These are phyloP conservation scores for Temnothorax nylanderi DNA, from an alignment of 1,140 invertebrate genomes.

Conservation along the genomic window DNA sequence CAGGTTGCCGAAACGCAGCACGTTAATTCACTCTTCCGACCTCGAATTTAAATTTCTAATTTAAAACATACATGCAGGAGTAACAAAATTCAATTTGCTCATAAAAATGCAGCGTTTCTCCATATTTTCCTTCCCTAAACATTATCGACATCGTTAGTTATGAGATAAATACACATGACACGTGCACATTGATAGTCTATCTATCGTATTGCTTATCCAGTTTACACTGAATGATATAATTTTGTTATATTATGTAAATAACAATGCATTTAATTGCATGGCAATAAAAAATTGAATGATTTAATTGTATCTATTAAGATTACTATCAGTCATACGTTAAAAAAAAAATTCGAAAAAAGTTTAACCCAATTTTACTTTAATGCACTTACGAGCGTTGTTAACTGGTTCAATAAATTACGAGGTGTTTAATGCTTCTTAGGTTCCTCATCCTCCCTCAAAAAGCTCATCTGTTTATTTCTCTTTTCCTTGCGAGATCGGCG, in stretches of 20 bases:
- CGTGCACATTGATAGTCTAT: neutral
- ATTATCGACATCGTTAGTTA: constrained; percentile 4
- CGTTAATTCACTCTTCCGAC: constrained; percentile 56
- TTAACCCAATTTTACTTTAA: constrained; percentile 18
- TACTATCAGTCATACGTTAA: constrained; percentile 3
- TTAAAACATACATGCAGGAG: constrained; percentile 41
- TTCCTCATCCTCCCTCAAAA: neutral
- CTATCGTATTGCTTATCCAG: neutral
- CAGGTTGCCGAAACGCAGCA: constrained; percentile 54
- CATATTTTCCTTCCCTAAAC: constrained; percentile 42
- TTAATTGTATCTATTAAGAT: neutral
- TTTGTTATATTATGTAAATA: neutral
- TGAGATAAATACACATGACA: neutral
- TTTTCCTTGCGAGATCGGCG: neutral
- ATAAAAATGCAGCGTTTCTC: constrained; percentile 46
- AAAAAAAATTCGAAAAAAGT: neutral
- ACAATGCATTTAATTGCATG: neutral
- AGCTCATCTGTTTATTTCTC: neutral
- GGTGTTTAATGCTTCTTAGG: constrained; percentile 1
- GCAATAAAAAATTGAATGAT: neutral
- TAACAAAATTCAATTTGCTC: constrained; percentile 59
- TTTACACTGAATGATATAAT: neutral
- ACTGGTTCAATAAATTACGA: constrained; percentile 25
- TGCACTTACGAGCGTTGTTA: neutral
- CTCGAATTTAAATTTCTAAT: constrained; percentile 62